phyloP scores from a whole-genome alignment of 1,140 invertebrate genomes.

The Drosophila obscura region DNA sequence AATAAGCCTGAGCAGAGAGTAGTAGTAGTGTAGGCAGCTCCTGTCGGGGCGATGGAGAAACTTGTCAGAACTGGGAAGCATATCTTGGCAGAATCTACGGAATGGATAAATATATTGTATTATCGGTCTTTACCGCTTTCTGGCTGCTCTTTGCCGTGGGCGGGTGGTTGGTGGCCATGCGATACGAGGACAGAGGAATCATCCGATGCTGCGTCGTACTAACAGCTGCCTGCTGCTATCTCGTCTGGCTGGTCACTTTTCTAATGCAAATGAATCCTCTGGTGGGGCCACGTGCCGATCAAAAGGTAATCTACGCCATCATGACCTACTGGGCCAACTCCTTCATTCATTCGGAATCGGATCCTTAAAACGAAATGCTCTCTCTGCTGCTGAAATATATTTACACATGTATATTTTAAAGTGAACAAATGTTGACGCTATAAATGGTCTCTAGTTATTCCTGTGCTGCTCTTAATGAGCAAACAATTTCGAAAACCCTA shows the following conservation, averaged over 20 bases:
- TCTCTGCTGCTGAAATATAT: no score
- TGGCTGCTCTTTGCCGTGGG: slow-evolving; percentile 36
- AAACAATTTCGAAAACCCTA: no score
- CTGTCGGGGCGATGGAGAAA: slow-evolving; percentile 18
- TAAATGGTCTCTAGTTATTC: no score
- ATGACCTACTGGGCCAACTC: slow-evolving; percentile 58
- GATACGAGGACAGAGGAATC: slow-evolving; percentile 33
- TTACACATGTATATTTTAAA: no score
- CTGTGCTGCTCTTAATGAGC: no score
- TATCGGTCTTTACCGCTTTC: slow-evolving; percentile 17
- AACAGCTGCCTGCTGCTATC: slow-evolving; percentile 57
- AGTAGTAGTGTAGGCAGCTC: neutral
- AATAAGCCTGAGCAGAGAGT: neutral
- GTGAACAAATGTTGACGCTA: no score
- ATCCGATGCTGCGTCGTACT: slow-evolving; percentile 50
- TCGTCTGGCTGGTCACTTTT: slow-evolving; percentile 59
- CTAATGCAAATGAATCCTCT: slow-evolving; percentile 68
- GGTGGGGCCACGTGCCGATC: slow-evolving; percentile 37
- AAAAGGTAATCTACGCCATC: slow-evolving; percentile 39
- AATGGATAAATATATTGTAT: slow-evolving; percentile 43
- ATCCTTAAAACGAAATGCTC: neutral
- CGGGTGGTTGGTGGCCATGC: slow-evolving; percentile 19
- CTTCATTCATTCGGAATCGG: slow-evolving; percentile 9
- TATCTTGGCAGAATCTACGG: slow-evolving; percentile 16
- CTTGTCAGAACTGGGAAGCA: slow-evolving; percentile 46